Conservation (phyloP, 1,140 invertebrate species). For the Neodiprion lecontei region DNA sequence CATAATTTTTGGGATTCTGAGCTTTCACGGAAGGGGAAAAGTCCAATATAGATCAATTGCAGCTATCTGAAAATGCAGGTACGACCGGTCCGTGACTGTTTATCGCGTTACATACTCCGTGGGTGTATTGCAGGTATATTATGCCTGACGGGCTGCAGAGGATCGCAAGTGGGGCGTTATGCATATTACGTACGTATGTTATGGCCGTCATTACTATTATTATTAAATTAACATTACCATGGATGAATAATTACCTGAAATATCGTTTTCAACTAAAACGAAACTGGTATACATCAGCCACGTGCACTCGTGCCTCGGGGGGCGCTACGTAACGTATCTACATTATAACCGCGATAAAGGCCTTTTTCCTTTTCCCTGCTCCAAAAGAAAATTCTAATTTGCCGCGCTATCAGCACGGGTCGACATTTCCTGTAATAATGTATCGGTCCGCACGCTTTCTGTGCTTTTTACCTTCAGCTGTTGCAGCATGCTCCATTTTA, state of each 20-base stretch:
- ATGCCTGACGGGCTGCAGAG: too few species aligned
- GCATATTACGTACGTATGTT: not conserved
- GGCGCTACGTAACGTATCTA: not conserved
- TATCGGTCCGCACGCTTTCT: not conserved
- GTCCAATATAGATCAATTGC: not conserved
- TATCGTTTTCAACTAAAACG: not conserved
- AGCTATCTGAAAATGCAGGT: not conserved
- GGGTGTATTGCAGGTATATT: too few species aligned
- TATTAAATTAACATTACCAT: slow-evolving; percentile 1
- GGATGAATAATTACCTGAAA: not conserved
- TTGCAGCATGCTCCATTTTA: too few species aligned
- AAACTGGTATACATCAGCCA: not conserved
- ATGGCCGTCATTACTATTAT: not conserved
- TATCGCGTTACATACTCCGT: not conserved
- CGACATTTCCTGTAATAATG: slow-evolving; percentile 7
- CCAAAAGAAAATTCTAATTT: not conserved
- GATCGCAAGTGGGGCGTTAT: too few species aligned
- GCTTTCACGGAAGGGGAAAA: too few species aligned
- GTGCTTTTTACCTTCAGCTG: too few species aligned
- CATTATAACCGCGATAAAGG: not conserved
- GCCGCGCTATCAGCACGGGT: not conserved
- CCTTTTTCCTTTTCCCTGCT: not conserved
- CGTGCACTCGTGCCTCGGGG: not conserved
- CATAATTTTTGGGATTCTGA: too few species aligned
- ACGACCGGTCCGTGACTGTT: not conserved